phyloP scores from a whole-genome alignment of 2,888 invertebrate genomes.

The Eutolmus rufibarbis region DNA sequence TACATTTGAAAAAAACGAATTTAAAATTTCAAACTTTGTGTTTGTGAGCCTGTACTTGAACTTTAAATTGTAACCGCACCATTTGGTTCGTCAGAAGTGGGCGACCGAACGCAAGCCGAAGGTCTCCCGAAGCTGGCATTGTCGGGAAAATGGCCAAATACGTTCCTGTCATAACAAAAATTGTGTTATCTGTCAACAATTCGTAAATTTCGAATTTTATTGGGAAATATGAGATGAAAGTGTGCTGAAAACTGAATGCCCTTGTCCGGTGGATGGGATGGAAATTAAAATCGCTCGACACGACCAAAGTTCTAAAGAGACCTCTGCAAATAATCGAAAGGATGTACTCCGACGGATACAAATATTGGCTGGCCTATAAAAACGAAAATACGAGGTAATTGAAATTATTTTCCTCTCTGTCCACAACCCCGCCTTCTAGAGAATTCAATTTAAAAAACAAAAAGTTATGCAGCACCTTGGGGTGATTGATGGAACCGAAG shows the following conservation, averaged over 20 bases:
- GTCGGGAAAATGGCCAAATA: neutral
- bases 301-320: neutral
- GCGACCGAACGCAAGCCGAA: neutral
- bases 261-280: neutral
- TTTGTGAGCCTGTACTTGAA: neutral
- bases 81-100: neutral
- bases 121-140: neutral
- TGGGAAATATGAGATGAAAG: neutral
- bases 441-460: neutral
- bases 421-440: neutral
- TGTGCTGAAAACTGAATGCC: neutral
- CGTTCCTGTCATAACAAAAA: conserved; percentile 4
- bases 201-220: neutral
- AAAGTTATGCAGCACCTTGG: no score
- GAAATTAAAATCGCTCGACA: neutral
- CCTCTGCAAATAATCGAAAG: neutral
- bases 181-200: neutral
- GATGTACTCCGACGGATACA: conserved; percentile 53
- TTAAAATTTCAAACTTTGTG: no score
- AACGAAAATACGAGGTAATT: conserved; percentile 51
- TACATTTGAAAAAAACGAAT: no score
- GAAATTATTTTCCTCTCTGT: neutral
- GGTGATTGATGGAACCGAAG: no score
- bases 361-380: conserved; percentile 53
- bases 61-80: neutral